phyloP scores from a whole-genome alignment of 2,888 invertebrate genomes.

The Sycophila texana region DNA sequence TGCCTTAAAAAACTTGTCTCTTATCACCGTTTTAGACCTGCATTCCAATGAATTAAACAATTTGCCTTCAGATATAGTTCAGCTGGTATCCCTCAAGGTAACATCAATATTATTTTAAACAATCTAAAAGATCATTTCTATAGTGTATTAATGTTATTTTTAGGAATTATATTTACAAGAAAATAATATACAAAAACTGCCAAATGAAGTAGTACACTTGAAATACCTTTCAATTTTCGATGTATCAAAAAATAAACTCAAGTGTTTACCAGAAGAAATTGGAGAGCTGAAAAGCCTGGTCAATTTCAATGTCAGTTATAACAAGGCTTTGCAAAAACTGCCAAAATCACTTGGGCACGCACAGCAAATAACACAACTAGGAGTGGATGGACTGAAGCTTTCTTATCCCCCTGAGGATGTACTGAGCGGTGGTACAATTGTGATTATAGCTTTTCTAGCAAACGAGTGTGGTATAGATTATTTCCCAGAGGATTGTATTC shows the following conservation, averaged over 20 bases:
- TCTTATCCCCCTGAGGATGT: constrained; percentile 82
- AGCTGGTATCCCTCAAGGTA: constrained; percentile 83
- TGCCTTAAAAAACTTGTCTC: constrained; percentile 82
- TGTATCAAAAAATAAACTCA: constrained; percentile 84
- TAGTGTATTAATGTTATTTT: constrained; percentile 55
- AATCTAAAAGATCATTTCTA: neutral
- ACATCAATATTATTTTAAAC: neutral
- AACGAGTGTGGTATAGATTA: constrained; percentile 77
- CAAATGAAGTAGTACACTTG: constrained; percentile 82
- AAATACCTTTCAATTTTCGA: constrained; percentile 82
- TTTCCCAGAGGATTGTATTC: constrained; percentile 73
- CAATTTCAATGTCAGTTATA: constrained; percentile 80
- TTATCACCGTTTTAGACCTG: constrained; percentile 82
- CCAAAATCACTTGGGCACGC: constrained; percentile 83
- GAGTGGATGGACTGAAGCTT: constrained; percentile 81
- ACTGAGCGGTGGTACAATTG: constrained; percentile 79
- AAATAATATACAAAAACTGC: constrained; percentile 84
- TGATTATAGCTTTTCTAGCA: constrained; percentile 76
- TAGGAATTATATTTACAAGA: constrained; percentile 85
- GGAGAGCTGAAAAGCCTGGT: constrained; percentile 81
- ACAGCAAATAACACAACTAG: constrained; percentile 79
- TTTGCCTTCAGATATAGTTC: constrained; percentile 82
- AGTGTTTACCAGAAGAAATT: constrained; percentile 80
- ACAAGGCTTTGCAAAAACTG: constrained; percentile 79
- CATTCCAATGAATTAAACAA: constrained; percentile 81